Base-by-base conservation (phyloP, 2,113 vertebrate genomes). In the Montifringilla adamsi region DNA sequence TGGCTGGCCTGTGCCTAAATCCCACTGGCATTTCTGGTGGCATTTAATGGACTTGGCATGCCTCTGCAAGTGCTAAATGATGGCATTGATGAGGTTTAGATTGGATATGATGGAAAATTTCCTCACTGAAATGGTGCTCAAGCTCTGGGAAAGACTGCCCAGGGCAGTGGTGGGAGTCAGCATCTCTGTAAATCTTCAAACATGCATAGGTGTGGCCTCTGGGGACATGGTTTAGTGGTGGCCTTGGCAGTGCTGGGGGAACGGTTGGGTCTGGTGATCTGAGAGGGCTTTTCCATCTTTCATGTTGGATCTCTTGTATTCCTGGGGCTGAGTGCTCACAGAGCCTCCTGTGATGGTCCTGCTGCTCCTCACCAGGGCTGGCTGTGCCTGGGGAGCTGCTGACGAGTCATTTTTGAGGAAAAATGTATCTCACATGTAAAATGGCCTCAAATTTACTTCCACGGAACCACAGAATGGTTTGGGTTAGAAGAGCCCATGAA, bases 21-120 rank as follows among this genome's bases (percentile, higher is more conserved):
- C 31, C 13, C 28, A 2, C 26, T 69, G 66, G 33, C 28, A 8
- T 19, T 50, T 27, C 82, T 47, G 16, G 6, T 2, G 21, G 86
- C 21, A 2, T 37, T 44, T 7, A 0, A 13, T 1, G 22, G 63
- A 10, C 43, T 22, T 33, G 8, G 46, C 1, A 0, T 20, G 58
- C 37, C 58, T 6, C 15, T 3, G 72, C 20, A 1, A 26, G 66
- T 3, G 35, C 21, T 13, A 11, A 67, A 18, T 0, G 3, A 23
- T 6, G 46, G 4, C 6, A 21, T 33, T 58, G 22, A 1, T 1
- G 26, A 31, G n/a, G 46, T 39, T 75, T 60, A 6, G 39, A 10
- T 41, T 39, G 53, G 69, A 30, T 26, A 6, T 12, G 47, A n/a
- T 24, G 53, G 77, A 14, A 59, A 59, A 52, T 28, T 6, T 64